Percentiles rank a stretch among this genome's conserved stretches.
These are phyloP conservation scores for Alectura lathami DNA, from an alignment of 2,113 vertebrate species.

Conservation along the genomic window DNA sequence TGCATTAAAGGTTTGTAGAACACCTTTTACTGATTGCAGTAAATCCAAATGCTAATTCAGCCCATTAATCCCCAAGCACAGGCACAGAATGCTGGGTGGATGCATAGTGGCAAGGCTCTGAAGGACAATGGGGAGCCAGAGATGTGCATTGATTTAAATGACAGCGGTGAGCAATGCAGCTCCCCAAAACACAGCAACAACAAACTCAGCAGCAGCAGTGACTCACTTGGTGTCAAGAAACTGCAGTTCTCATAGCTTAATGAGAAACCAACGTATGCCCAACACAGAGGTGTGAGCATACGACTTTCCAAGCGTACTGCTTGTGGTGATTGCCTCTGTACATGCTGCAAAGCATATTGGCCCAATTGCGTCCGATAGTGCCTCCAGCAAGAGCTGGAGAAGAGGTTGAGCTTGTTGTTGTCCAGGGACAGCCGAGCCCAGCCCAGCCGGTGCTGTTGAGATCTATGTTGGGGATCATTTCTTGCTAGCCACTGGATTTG, in stretches of 20 bases:
- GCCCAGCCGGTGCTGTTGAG: neutral
- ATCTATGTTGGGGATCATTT: neutral
- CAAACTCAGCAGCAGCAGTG: neutral
- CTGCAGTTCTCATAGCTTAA: neutral
- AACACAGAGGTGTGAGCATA: accelerated
- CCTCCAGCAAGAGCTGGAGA: neutral
- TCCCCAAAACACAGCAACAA: neutral
- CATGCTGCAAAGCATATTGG: neutral
- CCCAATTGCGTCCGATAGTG: neutral
- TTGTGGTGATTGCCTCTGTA: neutral
- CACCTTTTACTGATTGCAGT: neutral
- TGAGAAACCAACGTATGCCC: neutral
- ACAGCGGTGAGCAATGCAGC: neutral
- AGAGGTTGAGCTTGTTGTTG: neutral
- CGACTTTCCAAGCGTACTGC: neutral
- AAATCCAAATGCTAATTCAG: neutral
- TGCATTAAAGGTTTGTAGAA: neutral
- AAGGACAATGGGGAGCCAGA: neutral
- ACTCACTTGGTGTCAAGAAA: neutral
- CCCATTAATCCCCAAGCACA: neutral
- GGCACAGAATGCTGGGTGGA: neutral
- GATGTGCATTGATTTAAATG: neutral
- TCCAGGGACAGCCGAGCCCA: neutral
- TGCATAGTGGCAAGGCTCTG: accelerated
- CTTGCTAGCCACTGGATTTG: neutral